Evolutionary conservation across 2,797 vertebrate genomes (phyloP).

Genomic region (Poecilia gillii): DNA sequence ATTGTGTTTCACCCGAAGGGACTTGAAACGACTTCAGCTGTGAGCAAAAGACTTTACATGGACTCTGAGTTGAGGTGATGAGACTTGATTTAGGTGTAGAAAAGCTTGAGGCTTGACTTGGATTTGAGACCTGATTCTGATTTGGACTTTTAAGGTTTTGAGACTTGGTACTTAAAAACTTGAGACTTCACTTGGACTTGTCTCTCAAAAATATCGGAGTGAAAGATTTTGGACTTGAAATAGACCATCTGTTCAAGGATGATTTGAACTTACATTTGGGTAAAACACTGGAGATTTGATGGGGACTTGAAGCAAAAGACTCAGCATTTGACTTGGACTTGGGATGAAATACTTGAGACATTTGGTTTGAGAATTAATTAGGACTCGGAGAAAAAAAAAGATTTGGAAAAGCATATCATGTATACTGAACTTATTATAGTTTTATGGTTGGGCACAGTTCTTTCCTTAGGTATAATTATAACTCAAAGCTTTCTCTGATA

Average conservation of each 20-base stretch:
- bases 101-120: not conserved
- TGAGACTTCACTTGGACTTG: not conserved
- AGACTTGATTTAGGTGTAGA: not conserved
- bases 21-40: not conserved
- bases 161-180: not conserved
- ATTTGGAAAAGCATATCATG: constrained; percentile 17
- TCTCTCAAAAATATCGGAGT: not conserved
- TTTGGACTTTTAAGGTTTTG: not conserved
- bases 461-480: constrained; percentile 30
- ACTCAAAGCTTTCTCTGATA: constrained; percentile 33
- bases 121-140: not conserved
- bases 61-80: not conserved
- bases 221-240: not conserved
- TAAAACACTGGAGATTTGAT: not conserved
- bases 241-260: not conserved
- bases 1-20: not conserved
- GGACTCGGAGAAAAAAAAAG: not conserved
- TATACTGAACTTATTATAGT: constrained; percentile 19
- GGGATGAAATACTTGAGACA: not conserved
- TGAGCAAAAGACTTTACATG: not conserved
- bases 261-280: not conserved
- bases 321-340: not conserved
- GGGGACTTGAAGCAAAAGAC: not conserved
- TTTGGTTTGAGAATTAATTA: not conserved
- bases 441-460: constrained; percentile 6